Percentiles rank a stretch among this genome's conserved stretches.
Conservation (phyloP, 2,888 invertebrate genomes). For the Pterostichus niger region DNA sequence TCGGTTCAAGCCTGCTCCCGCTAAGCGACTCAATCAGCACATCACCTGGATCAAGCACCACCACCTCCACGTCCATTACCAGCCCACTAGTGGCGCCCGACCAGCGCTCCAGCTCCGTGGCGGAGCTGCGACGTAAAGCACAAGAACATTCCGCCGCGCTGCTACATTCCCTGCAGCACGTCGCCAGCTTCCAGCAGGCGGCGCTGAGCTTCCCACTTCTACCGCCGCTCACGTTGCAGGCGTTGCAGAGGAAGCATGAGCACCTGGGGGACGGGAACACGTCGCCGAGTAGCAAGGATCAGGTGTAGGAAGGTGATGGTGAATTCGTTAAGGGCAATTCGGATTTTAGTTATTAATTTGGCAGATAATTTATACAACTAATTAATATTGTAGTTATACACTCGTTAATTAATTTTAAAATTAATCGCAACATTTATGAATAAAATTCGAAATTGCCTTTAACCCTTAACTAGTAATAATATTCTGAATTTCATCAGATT, state of each 20-base stretch:
- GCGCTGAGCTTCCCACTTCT: constrained; percentile 79
- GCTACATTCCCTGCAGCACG: constrained; percentile 85
- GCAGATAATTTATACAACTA: too few relatives aligned
- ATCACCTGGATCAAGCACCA: constrained; percentile 72
- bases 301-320: neutral
- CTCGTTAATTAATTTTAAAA: too few relatives aligned
- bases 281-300: constrained; percentile 45
- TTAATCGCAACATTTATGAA: too few relatives aligned
- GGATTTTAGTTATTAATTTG: too few relatives aligned
- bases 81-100: constrained; percentile 73
- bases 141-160: constrained; percentile 96
- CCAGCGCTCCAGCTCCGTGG: constrained; percentile 88
- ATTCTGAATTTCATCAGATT: too few relatives aligned
- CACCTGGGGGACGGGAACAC: constrained; percentile 69
- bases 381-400: too few relatives aligned
- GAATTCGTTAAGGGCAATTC: neutral
- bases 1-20: constrained; percentile 72
- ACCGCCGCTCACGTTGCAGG: constrained; percentile 77
- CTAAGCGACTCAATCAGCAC: constrained; percentile 69
- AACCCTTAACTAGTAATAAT: too few relatives aligned
- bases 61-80: constrained; percentile 72
- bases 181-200: constrained; percentile 82
- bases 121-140: constrained; percentile 94
- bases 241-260: constrained; percentile 73
- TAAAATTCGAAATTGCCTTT: too few relatives aligned